These are phyloP conservation scores for Tuberolachnus salignus DNA, from an alignment of 2,888 invertebrate species.

Conservation along the genomic window DNA sequence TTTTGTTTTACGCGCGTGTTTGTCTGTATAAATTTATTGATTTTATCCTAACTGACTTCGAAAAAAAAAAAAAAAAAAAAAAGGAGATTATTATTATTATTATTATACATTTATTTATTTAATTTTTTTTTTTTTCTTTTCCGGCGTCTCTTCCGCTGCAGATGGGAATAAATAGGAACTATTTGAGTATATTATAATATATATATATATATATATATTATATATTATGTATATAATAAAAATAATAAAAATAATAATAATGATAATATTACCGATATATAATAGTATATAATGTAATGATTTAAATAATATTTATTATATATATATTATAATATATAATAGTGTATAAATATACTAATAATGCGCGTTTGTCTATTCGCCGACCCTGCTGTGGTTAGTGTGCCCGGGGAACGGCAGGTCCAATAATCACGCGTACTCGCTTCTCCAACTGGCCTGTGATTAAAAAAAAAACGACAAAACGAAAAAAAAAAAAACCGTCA, in stretches of 20 bases:
- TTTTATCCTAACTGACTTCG: too few relatives aligned
- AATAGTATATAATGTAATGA: neutral
- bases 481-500: conserved; percentile 1
- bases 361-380: conserved; percentile 45
- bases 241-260: conserved; percentile 29
- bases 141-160: conserved; percentile 10
- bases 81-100: too few relatives aligned
- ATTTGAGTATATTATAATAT: conserved; percentile 22
- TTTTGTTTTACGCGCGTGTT: neutral
- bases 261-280: conserved; percentile 24
- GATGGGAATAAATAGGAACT: conserved; percentile 50
- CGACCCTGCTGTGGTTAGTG: conserved; percentile 53
- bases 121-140: neutral
- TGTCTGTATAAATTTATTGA: too few relatives aligned
- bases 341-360: too few relatives aligned
- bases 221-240: conserved; percentile 30
- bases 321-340: neutral
- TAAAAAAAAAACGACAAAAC: conserved; percentile 62
- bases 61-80: too few relatives aligned
- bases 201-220: neutral
- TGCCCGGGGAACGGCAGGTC: conserved; percentile 54
- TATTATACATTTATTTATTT: too few relatives aligned
- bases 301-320: neutral
- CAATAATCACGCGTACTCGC: conserved; percentile 85
- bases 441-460: conserved; percentile 84